phyloP scores from a whole-genome alignment of 2,113 vertebrate species.

The Grallaria varia region DNA sequence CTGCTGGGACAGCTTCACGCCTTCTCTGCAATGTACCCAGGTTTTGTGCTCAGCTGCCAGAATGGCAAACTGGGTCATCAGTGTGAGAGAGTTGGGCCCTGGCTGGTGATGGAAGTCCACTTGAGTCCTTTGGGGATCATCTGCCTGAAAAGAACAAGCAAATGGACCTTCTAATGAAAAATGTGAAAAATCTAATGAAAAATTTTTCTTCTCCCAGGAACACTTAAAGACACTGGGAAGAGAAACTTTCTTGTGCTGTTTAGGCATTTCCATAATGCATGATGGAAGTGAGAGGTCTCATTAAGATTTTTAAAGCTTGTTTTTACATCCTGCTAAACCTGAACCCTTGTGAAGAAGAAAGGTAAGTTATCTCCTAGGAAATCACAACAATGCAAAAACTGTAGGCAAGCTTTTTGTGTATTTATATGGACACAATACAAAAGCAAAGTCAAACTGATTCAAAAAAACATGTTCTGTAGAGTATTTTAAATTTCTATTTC shows the following conservation, averaged over 20 bases:
- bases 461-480: not conserved
- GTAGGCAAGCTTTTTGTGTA: not conserved
- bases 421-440: not conserved
- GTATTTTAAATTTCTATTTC: not conserved
- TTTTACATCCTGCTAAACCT: not conserved
- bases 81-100: not conserved
- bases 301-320: not conserved
- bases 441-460: not conserved
- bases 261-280: not conserved
- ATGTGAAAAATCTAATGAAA: too few species aligned
- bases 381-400: not conserved
- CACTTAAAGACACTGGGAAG: not conserved
- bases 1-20: not conserved
- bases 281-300: not conserved
- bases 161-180: not conserved
- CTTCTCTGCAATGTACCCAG: fast-evolving
- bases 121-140: not conserved
- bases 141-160: not conserved
- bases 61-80: not conserved
- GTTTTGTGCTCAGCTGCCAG: not conserved
- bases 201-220: not conserved
- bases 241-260: not conserved
- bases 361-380: not conserved
- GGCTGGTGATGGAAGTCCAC: not conserved
- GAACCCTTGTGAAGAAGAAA: not conserved